These are phyloP conservation scores for Pachyuromys duprasi DNA, from an alignment of 2,797 vertebrate genomes.

Conservation along the genomic window DNA sequence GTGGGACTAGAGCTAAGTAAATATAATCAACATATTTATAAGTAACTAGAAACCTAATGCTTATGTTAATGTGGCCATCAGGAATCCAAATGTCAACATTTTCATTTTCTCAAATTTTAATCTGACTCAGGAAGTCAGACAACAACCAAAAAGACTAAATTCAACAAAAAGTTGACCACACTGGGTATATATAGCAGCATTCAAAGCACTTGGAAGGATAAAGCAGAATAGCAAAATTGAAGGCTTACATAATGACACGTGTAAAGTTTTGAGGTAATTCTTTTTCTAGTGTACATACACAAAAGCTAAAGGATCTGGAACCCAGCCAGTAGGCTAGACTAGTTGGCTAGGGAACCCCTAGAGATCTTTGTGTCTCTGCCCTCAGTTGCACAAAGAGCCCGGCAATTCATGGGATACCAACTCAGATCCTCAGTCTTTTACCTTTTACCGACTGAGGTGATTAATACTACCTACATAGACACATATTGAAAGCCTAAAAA, in stretches of 20 bases:
- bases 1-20: constrained; percentile 29
- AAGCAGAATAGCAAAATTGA: background rate
- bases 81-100: background rate
- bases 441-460: background rate
- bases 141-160: background rate
- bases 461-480: background rate
- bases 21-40: constrained; percentile 32
- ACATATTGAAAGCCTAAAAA: constrained; percentile 7
- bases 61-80: background rate
- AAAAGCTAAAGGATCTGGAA: background rate
- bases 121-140: constrained; percentile 6
- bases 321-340: background rate
- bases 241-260: background rate
- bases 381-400: background rate
- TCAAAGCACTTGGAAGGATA: background rate
- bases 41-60: background rate
- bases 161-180: constrained; percentile 42
- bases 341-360: background rate
- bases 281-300: background rate
- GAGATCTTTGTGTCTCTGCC: background rate
- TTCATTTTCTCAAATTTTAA: constrained; percentile 26
- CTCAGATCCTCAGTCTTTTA: background rate
- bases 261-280: background rate
- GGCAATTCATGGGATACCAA: background rate
- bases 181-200: background rate